Evolutionary conservation across 2,888 invertebrate species (phyloP).

Genomic region (Euphydryas editha): DNA sequence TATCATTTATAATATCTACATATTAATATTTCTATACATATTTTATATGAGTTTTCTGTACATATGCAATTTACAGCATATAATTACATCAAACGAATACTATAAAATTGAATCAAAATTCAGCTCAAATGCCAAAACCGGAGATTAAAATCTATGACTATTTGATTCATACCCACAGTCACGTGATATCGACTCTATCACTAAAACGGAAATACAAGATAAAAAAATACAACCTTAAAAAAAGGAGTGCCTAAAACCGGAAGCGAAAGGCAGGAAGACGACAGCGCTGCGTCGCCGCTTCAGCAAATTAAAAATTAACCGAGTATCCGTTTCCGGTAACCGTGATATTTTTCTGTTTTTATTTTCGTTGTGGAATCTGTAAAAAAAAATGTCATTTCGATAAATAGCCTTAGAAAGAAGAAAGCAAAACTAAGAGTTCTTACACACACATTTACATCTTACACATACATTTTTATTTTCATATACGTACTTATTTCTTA

Average conservation of each 20-base stretch:
- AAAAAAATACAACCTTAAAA: constrained; percentile 67
- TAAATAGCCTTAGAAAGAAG: not conserved
- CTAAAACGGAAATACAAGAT: constrained; percentile 78
- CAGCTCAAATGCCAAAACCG: not conserved
- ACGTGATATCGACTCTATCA: constrained; percentile 62
- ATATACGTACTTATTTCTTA: no score
- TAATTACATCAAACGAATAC: not conserved
- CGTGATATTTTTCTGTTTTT: constrained; percentile 58
- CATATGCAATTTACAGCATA: no score
- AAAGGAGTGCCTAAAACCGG: constrained; percentile 73
- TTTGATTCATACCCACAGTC: constrained; percentile 40
- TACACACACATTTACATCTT: not conserved
- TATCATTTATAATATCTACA: no score
- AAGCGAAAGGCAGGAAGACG: constrained; percentile 79
- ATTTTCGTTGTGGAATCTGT: constrained; percentile 46
- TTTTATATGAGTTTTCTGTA: no score
- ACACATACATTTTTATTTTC: no score
- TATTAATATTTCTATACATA: no score
- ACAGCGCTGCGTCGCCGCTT: constrained; percentile 73
- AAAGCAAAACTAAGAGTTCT: not conserved
- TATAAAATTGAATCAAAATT: not conserved
- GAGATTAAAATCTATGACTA: constrained; percentile 13
- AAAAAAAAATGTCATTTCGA: constrained; percentile 26
- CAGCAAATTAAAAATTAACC: constrained; percentile 80
- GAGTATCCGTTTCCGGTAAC: constrained; percentile 78